phyloP scores from a whole-genome alignment of 2,113 vertebrate species.

The Python bivittatus region DNA sequence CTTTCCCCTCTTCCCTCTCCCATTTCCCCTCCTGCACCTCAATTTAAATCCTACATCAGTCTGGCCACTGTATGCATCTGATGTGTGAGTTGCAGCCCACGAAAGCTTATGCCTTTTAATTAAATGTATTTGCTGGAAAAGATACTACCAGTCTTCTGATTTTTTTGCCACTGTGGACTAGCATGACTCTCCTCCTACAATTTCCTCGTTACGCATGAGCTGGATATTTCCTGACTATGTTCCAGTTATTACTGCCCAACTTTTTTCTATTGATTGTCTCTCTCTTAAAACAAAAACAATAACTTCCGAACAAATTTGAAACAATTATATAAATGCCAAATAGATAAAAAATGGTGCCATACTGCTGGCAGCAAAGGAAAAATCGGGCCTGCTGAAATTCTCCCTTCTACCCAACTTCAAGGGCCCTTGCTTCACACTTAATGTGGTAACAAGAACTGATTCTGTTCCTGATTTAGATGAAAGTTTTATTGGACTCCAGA shows the following conservation, averaged over 20 bases:
- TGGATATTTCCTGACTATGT: neutral
- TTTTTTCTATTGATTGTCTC: neutral
- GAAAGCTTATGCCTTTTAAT: neutral
- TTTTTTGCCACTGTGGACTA: neutral
- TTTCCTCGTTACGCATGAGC: neutral
- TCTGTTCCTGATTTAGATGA: conserved; percentile 1
- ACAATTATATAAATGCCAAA: neutral
- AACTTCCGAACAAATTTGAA: neutral
- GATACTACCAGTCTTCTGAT: neutral
- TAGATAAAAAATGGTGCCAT: neutral
- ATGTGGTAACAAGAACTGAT: neutral
- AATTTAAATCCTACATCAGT: neutral
- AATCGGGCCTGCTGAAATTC: neutral
- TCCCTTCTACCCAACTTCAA: neutral
- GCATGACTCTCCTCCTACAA: neutral
- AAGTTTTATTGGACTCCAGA: neutral
- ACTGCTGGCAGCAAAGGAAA: neutral
- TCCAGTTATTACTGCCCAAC: neutral
- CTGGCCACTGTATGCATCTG: neutral
- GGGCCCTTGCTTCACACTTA: neutral
- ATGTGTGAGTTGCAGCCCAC: neutral
- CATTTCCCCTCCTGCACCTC: neutral
- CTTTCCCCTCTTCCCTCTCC: neutral
- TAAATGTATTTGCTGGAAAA: neutral
- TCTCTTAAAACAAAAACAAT: neutral